Evolutionary conservation across 2,888 invertebrate genomes (phyloP).

Genomic region (Pteria penguin): DNA sequence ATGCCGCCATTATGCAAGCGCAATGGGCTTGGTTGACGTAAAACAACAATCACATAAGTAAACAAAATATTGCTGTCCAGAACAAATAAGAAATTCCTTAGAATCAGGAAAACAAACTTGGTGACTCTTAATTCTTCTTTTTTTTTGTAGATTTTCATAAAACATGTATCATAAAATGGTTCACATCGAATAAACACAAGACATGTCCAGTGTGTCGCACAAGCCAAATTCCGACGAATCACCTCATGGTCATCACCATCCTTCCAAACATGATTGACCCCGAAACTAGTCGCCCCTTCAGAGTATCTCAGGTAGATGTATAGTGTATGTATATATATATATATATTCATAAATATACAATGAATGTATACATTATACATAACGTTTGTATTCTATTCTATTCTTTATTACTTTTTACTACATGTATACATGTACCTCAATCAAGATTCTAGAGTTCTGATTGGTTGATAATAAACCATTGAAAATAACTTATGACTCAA

Average conservation of each 20-base stretch:
- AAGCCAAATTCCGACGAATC: neutral
- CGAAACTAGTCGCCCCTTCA: neutral
- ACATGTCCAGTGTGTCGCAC: neutral
- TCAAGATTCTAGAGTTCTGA: neutral
- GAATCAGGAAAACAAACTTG: no score
- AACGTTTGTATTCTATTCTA: neutral
- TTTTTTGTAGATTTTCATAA: neutral
- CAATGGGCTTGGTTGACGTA: no score
- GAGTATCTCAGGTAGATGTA: neutral
- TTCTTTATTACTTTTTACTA: no score
- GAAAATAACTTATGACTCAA: no score
- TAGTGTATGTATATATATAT: neutral
- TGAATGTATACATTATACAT: neutral
- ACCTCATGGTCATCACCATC: neutral
- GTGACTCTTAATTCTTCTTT: no score
- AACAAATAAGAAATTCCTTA: no score
- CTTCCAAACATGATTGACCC: neutral
- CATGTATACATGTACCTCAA: neutral
- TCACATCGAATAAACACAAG: neutral
- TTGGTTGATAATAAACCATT: neutral
- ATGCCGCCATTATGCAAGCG: no score
- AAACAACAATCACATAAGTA: no score
- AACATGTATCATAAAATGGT: neutral
- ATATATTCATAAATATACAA: neutral
- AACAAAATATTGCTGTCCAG: no score